Conservation (phyloP, 1,140 invertebrate genomes). For the Hyles euphorbiae region DNA sequence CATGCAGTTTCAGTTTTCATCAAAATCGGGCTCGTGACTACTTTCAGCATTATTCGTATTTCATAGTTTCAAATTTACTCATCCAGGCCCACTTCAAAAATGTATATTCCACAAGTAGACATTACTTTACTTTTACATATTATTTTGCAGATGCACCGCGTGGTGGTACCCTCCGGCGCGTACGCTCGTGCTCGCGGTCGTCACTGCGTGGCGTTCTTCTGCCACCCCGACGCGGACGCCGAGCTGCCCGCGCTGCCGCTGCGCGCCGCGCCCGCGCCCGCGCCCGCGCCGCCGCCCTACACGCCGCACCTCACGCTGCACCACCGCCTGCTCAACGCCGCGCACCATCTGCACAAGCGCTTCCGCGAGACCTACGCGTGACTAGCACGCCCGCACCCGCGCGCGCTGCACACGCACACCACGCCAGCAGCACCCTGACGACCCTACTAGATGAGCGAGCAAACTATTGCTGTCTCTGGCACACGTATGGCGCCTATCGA, state of each 20-base stretch:
- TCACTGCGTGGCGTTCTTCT: slow-evolving; percentile 86
- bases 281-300: slow-evolving; percentile 38
- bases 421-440: slow-evolving; percentile 1
- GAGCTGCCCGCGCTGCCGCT: slow-evolving; percentile 77
- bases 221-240: slow-evolving; percentile 81
- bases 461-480: too few relatives aligned
- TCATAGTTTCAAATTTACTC: too few relatives aligned
- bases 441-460: too few relatives aligned
- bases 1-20: too few relatives aligned
- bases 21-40: too few relatives aligned
- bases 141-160: too few relatives aligned
- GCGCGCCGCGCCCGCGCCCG: slow-evolving; percentile 56
- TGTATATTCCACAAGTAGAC: too few relatives aligned
- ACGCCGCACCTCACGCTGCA: slow-evolving; percentile 60
- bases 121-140: too few relatives aligned
- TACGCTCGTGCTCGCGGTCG: slow-evolving; percentile 77
- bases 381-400: slow-evolving; percentile 44
- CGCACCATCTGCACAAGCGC: slow-evolving; percentile 81
- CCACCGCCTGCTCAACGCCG: slow-evolving; percentile 79
- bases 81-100: too few relatives aligned
- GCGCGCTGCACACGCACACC: slow-evolving; percentile 25
- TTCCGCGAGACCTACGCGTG: slow-evolving; percentile 82
- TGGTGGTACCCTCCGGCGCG: slow-evolving; percentile 81
- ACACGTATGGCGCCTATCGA: too few relatives aligned
- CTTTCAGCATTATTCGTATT: too few relatives aligned